phyloP scores from a whole-genome alignment of 2,797 vertebrate genomes.

The Anguilla pacifica region DNA sequence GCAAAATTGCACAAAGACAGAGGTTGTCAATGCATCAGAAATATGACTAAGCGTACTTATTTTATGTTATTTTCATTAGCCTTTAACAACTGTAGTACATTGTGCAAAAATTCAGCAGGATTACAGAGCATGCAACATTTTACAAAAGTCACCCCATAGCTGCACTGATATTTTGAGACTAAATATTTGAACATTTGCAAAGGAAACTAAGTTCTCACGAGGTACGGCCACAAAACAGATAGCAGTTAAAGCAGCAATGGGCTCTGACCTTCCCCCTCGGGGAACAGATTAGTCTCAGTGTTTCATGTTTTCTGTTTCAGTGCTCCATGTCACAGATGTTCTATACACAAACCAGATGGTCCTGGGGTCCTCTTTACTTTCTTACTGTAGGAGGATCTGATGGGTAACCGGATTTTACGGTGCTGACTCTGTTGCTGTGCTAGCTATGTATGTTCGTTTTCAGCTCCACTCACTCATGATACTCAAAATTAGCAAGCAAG shows the following conservation, averaged over 20 bases:
- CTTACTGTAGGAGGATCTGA: not conserved
- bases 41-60: not conserved
- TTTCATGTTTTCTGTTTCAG: not conserved
- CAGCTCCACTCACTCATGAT: not conserved
- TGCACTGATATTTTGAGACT: slow-evolving; percentile 46
- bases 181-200: slow-evolving; percentile 45
- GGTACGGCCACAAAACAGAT: not conserved
- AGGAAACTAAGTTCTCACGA: slow-evolving; percentile 25
- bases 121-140: not conserved
- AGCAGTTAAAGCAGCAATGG: slow-evolving; percentile 4
- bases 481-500: not conserved
- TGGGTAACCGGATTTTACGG: not conserved
- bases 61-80: not conserved
- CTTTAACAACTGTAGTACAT: not conserved
- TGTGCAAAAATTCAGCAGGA: not conserved
- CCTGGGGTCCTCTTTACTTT: slow-evolving; percentile 19
- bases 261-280: not conserved
- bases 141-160: slow-evolving; percentile 1
- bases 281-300: not conserved
- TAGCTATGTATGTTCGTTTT: not conserved
- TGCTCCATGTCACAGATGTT: not conserved
- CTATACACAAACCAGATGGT: slow-evolving; percentile 4
- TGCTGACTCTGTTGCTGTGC: not conserved
- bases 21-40: not conserved
- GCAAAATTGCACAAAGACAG: not conserved